Evolutionary conservation across 2,113 vertebrate genomes (phyloP).

Genomic region (Felis chaus): DNA sequence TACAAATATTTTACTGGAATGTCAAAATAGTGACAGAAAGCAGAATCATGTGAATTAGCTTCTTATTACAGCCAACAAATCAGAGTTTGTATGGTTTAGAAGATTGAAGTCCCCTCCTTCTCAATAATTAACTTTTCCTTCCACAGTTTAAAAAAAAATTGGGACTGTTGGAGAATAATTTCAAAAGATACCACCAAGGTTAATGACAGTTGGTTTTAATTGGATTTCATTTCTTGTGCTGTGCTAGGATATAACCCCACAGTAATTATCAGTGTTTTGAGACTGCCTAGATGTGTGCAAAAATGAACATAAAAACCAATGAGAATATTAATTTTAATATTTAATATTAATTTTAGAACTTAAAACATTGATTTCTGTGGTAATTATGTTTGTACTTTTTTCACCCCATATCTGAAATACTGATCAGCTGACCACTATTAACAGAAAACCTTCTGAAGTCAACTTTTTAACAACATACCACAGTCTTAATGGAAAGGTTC

Average conservation of each 20-base stretch:
- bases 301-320: neutral
- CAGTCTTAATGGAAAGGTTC: neutral
- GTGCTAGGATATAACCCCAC: neutral
- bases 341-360: conserved; percentile 24
- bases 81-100: neutral
- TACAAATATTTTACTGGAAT: conserved; percentile 71
- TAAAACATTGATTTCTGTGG: conserved; percentile 47
- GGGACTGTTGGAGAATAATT: conserved; percentile 35
- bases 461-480: neutral
- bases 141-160: conserved; percentile 46
- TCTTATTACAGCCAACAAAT: conserved; percentile 58
- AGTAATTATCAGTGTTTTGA: conserved; percentile 33
- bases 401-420: neutral
- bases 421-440: neutral
- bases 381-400: neutral
- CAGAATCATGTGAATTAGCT: conserved; percentile 31
- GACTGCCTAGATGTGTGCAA: neutral
- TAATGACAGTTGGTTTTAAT: conserved; percentile 64
- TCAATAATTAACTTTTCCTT: conserved; percentile 40
- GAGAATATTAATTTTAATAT: conserved; percentile 3
- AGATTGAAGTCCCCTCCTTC: conserved; percentile 37
- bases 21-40: conserved; percentile 62
- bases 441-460: neutral
- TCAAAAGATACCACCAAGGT: conserved; percentile 60
- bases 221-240: conserved; percentile 45